A percentile compares a stretch with the other conserved stretches of the same genome.
phyloP scores from a whole-genome alignment of 2,888 invertebrate species.

The Scaptomyza caliginosa region DNA sequence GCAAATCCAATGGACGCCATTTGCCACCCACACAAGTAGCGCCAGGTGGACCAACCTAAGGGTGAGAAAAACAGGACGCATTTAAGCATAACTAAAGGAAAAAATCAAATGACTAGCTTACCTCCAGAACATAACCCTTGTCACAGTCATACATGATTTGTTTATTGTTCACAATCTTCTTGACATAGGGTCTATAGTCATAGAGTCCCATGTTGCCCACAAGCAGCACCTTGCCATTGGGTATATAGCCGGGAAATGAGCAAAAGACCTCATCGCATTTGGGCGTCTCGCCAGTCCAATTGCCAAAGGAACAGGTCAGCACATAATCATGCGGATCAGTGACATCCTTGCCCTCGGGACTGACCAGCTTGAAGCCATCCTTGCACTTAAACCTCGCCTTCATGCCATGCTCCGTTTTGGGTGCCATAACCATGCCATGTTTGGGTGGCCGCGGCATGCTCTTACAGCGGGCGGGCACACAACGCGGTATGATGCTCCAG shows the following conservation, averaged over 20 bases:
- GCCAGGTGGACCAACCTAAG: conserved; percentile 91
- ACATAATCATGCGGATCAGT: conserved; percentile 86
- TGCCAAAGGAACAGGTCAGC: conserved; percentile 95
- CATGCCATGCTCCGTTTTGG: conserved; percentile 98
- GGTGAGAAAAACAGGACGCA: no score
- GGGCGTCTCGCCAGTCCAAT: conserved; percentile 96
- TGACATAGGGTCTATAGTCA: conserved; percentile 96
- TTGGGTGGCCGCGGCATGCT: conserved; percentile 93
- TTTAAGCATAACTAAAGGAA: no score
- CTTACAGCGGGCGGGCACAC: conserved; percentile 93
- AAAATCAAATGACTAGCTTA: conserved; percentile 3
- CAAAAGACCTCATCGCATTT: conserved; percentile 96
- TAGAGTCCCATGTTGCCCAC: conserved; percentile 98
- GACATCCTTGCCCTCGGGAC: conserved; percentile 85
- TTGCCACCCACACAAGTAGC: conserved; percentile 97
- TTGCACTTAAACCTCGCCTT: conserved; percentile 96
- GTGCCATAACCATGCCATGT: conserved; percentile 98
- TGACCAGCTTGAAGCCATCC: conserved; percentile 94
- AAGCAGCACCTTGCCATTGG: conserved; percentile 94
- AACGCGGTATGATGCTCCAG: conserved; percentile 96
- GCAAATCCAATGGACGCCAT: conserved; percentile 95
- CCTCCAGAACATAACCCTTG: conserved; percentile 92
- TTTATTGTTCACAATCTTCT: conserved; percentile 93
- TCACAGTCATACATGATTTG: conserved; percentile 98
- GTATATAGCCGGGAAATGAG: conserved; percentile 95